These are phyloP conservation scores for Oreochromis mossambicus DNA, from an alignment of 2,797 vertebrate species.

Conservation along the genomic window DNA sequence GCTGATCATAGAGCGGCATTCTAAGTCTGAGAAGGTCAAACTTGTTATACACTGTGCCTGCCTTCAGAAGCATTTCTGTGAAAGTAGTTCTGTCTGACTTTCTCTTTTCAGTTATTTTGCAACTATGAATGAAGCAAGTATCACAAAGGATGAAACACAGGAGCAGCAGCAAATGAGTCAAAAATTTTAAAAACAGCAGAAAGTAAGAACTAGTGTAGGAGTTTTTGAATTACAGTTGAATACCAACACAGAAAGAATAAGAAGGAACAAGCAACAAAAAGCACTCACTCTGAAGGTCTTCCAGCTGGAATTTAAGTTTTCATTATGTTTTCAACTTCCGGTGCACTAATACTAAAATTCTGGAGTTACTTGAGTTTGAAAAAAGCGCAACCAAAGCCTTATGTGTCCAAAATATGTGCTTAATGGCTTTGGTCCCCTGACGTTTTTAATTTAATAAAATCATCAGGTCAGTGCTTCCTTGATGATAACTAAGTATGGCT, in stretches of 20 bases:
- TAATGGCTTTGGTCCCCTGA: not conserved
- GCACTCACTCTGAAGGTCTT: not conserved
- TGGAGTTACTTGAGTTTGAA: not conserved
- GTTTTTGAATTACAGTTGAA: not conserved
- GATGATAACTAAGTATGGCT: not conserved
- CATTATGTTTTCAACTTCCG: not conserved
- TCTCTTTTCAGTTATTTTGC: not conserved
- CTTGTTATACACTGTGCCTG: not conserved
- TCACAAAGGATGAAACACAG: not conserved
- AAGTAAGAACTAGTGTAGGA: not conserved
- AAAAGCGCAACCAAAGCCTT: not conserved
- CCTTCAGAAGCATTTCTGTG: not conserved
- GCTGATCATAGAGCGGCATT: not conserved
- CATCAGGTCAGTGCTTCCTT: not conserved
- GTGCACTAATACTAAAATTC: rapidly evolving
- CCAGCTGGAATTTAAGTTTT: not conserved
- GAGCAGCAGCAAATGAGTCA: not conserved
- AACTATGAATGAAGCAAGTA: not conserved
- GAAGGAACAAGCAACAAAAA: not conserved
- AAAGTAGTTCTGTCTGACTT: not conserved
- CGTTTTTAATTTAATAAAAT: not conserved
- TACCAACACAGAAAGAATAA: not conserved
- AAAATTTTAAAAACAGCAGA: not conserved
- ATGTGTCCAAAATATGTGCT: not conserved
- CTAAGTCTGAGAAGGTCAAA: slow-evolving; percentile 9